Percentiles rank a stretch among this genome's conserved stretches.
Evolutionary conservation across 2,113 vertebrate species (phyloP).

Genomic region (Pipa parva): DNA sequence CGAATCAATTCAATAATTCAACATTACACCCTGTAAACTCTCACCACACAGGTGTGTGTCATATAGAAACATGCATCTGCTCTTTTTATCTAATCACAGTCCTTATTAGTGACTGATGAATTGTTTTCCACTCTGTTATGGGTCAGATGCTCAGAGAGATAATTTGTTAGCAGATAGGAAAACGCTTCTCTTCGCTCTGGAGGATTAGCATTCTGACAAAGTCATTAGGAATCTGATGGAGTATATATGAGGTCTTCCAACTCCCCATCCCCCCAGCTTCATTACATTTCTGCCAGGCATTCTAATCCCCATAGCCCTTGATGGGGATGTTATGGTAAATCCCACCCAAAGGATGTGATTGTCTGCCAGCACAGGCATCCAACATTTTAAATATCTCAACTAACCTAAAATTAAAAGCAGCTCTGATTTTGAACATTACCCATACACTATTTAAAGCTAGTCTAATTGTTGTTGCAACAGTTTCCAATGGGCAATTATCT

Average conservation of each 20-base stretch:
- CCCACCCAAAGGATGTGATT: not conserved
- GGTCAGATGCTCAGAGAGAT: slow-evolving; percentile 48
- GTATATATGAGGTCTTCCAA: slow-evolving; percentile 24
- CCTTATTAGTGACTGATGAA: slow-evolving; percentile 50
- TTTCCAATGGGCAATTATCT: not conserved
- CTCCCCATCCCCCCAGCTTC: not conserved
- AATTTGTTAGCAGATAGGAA: slow-evolving; percentile 60
- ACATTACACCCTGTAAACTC: too few relatives aligned
- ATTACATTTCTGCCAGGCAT: not conserved
- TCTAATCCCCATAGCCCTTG: not conserved
- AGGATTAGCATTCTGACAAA: slow-evolving; percentile 61
- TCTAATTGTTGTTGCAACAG: not conserved
- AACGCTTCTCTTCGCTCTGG: slow-evolving; percentile 49
- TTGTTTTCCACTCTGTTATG: slow-evolving; percentile 45
- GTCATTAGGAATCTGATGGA: slow-evolving; percentile 57
- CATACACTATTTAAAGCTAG: not conserved
- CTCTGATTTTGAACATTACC: not conserved
- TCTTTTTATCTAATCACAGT: slow-evolving; percentile 1
- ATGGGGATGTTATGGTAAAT: not conserved
- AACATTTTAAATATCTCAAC: not conserved
- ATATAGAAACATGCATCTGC: not conserved
- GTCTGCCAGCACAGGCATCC: not conserved
- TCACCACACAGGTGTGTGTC: not conserved
- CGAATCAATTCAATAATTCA: too few relatives aligned
- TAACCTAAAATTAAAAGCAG: not conserved